Evolutionary conservation across 2,797 vertebrate genomes (phyloP), one percentile per base, ranked within the genome.

Genomic region (Limnodromus scolopaceus): DNA sequence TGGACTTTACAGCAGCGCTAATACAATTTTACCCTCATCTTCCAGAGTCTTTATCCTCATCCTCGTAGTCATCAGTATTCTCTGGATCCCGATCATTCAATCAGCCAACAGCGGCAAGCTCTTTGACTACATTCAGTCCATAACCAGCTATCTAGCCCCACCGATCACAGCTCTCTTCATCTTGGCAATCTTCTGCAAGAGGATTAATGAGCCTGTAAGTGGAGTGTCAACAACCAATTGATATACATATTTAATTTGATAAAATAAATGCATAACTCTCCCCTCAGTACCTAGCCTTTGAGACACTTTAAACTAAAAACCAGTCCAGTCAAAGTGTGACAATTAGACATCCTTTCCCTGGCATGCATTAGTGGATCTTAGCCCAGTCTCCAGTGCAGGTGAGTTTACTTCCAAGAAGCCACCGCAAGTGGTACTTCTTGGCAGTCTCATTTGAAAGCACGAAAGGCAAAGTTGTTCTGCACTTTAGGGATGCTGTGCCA

Each of bases 81-180:
- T 99, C 85, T 99, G 99, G 99, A 99, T 99, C 96, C 99, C 99
- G 13, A 86, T 99, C 85, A 98, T 99, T 96, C 99, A 99, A 70
- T 98, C 98, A 75, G 98, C 99, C 87, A 99, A 99, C 96, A 99
- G 99, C 3, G 99, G 99, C 41, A 98, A 99, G 94, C 98, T 99
- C 45, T 99, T 99, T 70, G 99, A 99, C 96, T 99, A 99, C 85
- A 98, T 99, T 95, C 99, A 99, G 93, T 98, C 99, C 63, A 98
- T 99, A 92, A 99, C 98, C 96, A 99, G 99, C 97, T 99, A 98
- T 92, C 97, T 99, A 69, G 98, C 99, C 11, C 99, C 99, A 2
- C 99, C 99, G 2, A 98, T 99, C 90, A 99, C 99, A 1, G 98
- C 99, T 14, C 98, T 99, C n/a, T 99, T 99, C 96, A 68, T 99